Conservation (phyloP, 1,140 invertebrate species). For the Copidosoma floridanum region DNA sequence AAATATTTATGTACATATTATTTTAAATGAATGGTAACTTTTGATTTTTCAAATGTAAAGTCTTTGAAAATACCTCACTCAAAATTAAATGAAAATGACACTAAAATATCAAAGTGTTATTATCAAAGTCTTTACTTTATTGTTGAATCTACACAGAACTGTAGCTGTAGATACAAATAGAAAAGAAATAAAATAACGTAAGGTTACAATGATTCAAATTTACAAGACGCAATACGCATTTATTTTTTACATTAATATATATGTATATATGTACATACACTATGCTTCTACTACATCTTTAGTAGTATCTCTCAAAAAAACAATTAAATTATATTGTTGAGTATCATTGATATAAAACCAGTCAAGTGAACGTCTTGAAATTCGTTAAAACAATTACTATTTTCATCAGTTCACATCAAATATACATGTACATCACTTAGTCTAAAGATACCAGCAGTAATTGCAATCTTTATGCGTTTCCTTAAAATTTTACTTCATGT, state of each 20-base stretch:
- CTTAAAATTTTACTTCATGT: slow-evolving; percentile 2
- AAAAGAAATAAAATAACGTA: slow-evolving; percentile 19
- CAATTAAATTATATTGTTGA: slow-evolving; percentile 16
- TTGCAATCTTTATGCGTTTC: slow-evolving; percentile 2
- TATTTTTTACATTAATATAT: slow-evolving; percentile 29
- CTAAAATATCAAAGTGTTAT: not conserved
- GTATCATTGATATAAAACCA: slow-evolving; percentile 14
- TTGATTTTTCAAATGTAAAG: not conserved
- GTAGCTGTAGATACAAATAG: slow-evolving; percentile 4
- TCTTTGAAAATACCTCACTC: not conserved
- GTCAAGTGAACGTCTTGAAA: slow-evolving; percentile 5
- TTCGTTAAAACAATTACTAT: slow-evolving; percentile 6
- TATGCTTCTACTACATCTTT: slow-evolving; percentile 22
- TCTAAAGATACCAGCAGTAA: too few species aligned
- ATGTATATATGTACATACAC: slow-evolving; percentile 29
- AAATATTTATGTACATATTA: slow-evolving; percentile 8
- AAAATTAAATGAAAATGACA: slow-evolving; percentile 11
- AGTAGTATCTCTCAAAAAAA: slow-evolving; percentile 17
- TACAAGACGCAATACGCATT: slow-evolving; percentile 25
- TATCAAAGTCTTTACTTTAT: slow-evolving; percentile 12
- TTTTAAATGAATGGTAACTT: not conserved
- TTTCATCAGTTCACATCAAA: too few species aligned
- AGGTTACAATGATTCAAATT: slow-evolving; percentile 22
- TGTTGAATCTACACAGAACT: slow-evolving; percentile 4
- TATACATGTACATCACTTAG: too few species aligned